Percentiles rank a stretch among this genome's conserved stretches.
Conservation (phyloP, 2,888 invertebrate species). For the Patella pellucida region DNA sequence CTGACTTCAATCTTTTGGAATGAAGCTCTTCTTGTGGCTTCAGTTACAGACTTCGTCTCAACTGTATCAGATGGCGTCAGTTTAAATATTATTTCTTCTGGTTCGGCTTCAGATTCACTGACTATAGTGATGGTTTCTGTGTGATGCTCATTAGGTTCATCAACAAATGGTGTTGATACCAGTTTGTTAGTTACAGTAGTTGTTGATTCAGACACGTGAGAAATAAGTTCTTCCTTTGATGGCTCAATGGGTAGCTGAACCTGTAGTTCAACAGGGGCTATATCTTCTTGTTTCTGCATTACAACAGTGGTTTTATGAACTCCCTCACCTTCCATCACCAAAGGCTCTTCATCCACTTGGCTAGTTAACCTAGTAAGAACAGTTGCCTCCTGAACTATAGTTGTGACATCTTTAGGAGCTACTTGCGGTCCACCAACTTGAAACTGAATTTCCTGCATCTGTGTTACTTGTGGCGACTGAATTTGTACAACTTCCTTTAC, state of each 20-base stretch:
- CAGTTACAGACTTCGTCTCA: constrained; percentile 38
- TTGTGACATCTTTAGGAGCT: constrained; percentile 25
- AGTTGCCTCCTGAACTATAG: constrained; percentile 50
- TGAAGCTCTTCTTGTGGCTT: constrained; percentile 40
- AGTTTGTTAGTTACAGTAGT: constrained; percentile 54
- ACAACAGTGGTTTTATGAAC: constrained; percentile 47
- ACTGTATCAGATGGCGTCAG: constrained; percentile 45
- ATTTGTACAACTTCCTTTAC: constrained; percentile 38
- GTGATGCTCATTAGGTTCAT: constrained; percentile 45
- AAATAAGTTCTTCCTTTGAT: constrained; percentile 42
- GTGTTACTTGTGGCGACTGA: constrained; percentile 18
- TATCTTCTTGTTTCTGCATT: constrained; percentile 50
- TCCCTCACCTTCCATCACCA: constrained; percentile 49
- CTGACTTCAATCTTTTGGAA: constrained; percentile 61
- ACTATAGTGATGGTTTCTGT: constrained; percentile 65
- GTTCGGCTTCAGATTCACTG: constrained; percentile 46
- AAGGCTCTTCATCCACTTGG: constrained; percentile 36
- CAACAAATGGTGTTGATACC: constrained; percentile 43
- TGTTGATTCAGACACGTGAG: constrained; percentile 49
- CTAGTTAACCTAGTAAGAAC: constrained; percentile 43
- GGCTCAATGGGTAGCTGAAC: constrained; percentile 49
- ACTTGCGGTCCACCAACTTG: background rate
- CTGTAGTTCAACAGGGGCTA: constrained; percentile 47
- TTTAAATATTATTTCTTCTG: constrained; percentile 49
- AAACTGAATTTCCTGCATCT: background rate